Evolutionary conservation across 2,888 invertebrate species (phyloP), one percentile per base, ranked within the genome.

Genomic region (Conomelus anceps): DNA sequence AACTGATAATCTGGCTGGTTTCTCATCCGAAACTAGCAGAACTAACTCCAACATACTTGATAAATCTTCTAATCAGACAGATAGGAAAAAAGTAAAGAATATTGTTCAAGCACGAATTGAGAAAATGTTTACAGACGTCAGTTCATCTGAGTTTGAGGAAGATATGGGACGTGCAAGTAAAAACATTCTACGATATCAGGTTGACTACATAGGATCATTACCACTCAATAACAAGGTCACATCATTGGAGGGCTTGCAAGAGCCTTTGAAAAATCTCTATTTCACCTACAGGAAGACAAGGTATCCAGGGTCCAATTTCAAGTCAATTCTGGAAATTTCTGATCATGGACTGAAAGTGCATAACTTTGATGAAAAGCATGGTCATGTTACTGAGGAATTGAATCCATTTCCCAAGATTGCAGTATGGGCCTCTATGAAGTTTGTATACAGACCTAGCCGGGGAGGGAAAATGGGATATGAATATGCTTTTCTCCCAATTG

Each of bases 341-440:
- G 94, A 94, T 91, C 94, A 94, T 89, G 97, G 97, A 22, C 93
- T 97, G n/a, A 95, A 96, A 93, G 96, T 97, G n/a, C 94, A 95
- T 92, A 95, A 95, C 91, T 95, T 95, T 93, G 95, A 95, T 24
- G 94, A 23, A 95, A 95, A 92, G 85, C 23, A 89, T 24, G 88
- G 89, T 34, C 84, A 87, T 88, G 93, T 93, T 22, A 89, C 89
- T 0, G 92, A 91, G 90, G 93, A 94, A 89, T 93, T 96, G 89
- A 98, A 98, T 92, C 97, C 98, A 0, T 98, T 98, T 92, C 97
- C 98, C 22, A 97, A 97, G 86, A 98, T 98, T 93, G 98, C 98
- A 0, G 98, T 98, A 0, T 98, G 98, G 98, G 98, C 98, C 22
- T 98, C 98, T 0, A 96, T 98, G 0, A 97, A 97, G 93, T 97